phyloP scores from a whole-genome alignment of 2,888 invertebrate genomes.

The Lasioglossum malachurum region DNA sequence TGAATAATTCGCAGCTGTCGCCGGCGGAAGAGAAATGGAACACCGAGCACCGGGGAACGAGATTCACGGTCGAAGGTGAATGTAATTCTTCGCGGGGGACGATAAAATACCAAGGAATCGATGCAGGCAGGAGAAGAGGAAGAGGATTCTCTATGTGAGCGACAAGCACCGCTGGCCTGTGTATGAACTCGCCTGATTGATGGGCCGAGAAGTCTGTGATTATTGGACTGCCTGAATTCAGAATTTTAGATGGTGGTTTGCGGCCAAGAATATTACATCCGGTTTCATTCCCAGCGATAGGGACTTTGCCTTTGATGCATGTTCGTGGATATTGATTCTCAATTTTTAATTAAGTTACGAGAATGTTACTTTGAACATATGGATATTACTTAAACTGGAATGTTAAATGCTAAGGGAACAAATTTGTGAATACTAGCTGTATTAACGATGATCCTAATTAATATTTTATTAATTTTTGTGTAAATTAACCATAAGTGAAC shows the following conservation, averaged over 20 bases:
- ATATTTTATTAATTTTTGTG: not conserved
- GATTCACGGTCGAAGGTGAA: constrained; percentile 36
- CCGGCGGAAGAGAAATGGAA: constrained; percentile 23
- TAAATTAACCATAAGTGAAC: not conserved
- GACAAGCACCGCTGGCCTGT: not conserved
- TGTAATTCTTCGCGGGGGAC: constrained; percentile 16
- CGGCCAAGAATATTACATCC: not conserved
- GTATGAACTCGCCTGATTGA: constrained; percentile 40
- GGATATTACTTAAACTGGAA: not conserved
- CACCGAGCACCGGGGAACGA: not conserved
- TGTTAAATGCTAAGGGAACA: not conserved
- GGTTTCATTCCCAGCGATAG: not conserved
- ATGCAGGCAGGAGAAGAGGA: not conserved
- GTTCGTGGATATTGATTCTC: not conserved
- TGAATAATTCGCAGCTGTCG: constrained; percentile 54
- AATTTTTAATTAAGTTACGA: not conserved
- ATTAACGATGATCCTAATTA: not conserved
- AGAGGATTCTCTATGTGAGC: not conserved
- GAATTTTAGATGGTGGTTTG: not conserved
- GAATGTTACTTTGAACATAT: not conserved
- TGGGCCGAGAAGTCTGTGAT: constrained; percentile 40
- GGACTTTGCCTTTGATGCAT: not conserved
- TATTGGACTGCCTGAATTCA: constrained; percentile 12
- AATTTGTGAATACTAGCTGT: not conserved
- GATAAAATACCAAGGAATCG: constrained; percentile 12